These are phyloP conservation scores for Brachionus manjavacas DNA, from an alignment of 1,140 invertebrate species.

Conservation along the genomic window DNA sequence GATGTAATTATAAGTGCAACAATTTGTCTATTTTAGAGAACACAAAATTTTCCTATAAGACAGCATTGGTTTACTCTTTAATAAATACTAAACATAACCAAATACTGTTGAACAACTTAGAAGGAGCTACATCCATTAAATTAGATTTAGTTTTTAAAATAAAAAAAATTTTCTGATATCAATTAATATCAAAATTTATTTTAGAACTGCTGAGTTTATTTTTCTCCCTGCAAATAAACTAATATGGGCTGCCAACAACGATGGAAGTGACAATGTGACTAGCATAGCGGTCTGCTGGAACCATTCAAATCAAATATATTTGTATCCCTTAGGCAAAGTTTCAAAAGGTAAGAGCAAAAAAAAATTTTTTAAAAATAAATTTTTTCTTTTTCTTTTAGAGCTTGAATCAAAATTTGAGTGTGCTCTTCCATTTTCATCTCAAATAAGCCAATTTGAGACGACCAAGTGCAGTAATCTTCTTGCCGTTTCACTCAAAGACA, in stretches of 20 bases:
- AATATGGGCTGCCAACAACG: not conserved
- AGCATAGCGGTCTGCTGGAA: conserved; percentile 18
- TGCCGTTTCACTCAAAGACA: not conserved
- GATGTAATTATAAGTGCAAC: no score
- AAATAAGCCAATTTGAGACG: not conserved
- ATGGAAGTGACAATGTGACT: not conserved
- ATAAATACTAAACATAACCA: no score
- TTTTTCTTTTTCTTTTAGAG: not conserved
- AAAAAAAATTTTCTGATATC: no score
- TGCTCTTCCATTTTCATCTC: not conserved
- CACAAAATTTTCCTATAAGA: no score
- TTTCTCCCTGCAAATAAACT: conserved; percentile 18
- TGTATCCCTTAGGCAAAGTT: conserved; percentile 7
- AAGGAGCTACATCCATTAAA: no score
- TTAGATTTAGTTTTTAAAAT: no score
- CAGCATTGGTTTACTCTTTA: no score
- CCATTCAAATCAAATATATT: not conserved
- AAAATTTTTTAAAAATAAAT: not conserved
- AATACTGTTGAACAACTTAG: no score
- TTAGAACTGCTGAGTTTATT: conserved; percentile 7
- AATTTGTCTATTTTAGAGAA: no score
- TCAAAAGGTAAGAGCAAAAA: conserved; percentile 3
- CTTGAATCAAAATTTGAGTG: conserved; percentile 26
- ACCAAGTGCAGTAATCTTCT: not conserved
- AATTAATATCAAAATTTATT: not conserved